These are phyloP conservation scores for Drosophila anomalipes DNA, from an alignment of 2,888 invertebrate species.

Conservation along the genomic window DNA sequence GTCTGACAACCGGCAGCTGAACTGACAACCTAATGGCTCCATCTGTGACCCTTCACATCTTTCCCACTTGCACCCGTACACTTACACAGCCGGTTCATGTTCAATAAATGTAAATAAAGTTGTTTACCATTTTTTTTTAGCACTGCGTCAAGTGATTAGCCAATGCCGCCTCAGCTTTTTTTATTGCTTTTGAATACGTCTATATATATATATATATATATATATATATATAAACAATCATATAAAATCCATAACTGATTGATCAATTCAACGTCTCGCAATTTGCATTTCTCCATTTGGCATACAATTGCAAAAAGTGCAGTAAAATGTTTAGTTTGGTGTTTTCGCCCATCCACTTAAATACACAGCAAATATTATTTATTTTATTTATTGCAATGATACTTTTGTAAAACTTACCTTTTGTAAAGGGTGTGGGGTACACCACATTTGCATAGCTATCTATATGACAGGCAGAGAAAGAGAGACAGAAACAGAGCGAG, in stretches of 20 bases:
- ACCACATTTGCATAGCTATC: neutral
- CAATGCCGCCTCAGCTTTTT: neutral
- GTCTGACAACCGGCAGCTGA: conserved; percentile 9
- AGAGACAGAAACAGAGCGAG: neutral
- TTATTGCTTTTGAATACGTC: neutral
- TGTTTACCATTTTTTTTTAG: conserved; percentile 63
- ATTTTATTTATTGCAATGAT: neutral
- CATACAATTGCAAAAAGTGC: neutral
- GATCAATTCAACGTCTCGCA: neutral
- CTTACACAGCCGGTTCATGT: conserved; percentile 44
- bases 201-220: no score
- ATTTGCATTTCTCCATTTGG: neutral
- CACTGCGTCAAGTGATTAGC: conserved; percentile 3
- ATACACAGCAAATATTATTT: neutral
- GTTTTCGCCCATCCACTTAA: neutral
- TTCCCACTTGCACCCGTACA: neutral
- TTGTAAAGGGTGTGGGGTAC: neutral
- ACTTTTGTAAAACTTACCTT: neutral
- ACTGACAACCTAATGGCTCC: neutral
- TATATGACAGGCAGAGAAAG: neutral
- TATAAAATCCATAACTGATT: conserved; percentile 1
- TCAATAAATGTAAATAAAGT: conserved; percentile 76
- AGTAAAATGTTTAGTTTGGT: neutral
- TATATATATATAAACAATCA: neutral
- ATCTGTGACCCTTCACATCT: neutral